A percentile compares a stretch with the other conserved stretches of the same genome.
These are phyloP conservation scores for Ichneumoninae sp. DNA, from an alignment of 2,888 invertebrate genomes.

Conservation along the genomic window DNA sequence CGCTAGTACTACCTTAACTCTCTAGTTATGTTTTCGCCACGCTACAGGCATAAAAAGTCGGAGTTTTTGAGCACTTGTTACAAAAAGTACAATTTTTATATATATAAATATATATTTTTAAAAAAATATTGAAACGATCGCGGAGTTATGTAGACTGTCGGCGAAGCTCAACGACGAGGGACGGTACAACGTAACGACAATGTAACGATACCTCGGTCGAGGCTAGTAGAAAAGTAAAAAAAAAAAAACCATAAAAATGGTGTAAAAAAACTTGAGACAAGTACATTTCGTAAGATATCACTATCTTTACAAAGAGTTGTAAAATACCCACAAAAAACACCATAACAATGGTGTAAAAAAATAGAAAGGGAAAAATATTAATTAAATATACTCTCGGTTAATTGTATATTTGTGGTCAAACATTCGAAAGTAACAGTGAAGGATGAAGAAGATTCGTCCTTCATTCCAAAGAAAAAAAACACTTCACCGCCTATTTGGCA, in stretches of 20 bases:
- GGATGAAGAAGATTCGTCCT: neutral
- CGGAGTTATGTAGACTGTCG: slow-evolving; percentile 16
- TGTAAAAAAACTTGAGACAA: too few relatives aligned
- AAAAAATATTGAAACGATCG: slow-evolving; percentile 26
- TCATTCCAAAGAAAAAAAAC: slow-evolving; percentile 40
- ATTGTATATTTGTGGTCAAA: slow-evolving; percentile 39
- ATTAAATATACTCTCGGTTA: slow-evolving; percentile 44
- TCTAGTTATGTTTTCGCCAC: too few relatives aligned
- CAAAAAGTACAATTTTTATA: neutral
- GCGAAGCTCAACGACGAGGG: slow-evolving; percentile 34
- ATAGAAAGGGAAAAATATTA: slow-evolving; percentile 35
- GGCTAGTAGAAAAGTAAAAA: slow-evolving; percentile 57
- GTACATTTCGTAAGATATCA: too few relatives aligned
- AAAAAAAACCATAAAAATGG: too few relatives aligned
- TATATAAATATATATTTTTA: neutral
- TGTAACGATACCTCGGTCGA: slow-evolving; percentile 44
- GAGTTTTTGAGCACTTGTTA: too few relatives aligned
- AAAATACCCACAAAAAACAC: neutral
- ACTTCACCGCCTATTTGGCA: slow-evolving; percentile 78
- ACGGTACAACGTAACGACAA: slow-evolving; percentile 27
- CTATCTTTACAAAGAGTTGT: too few relatives aligned
- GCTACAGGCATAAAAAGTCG: too few relatives aligned
- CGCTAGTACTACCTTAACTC: too few relatives aligned
- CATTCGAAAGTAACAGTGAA: slow-evolving; percentile 34
- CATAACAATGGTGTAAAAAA: neutral